Conservation (phyloP, 2,113 vertebrate genomes). For the Ibidorhyncha struthersii region DNA sequence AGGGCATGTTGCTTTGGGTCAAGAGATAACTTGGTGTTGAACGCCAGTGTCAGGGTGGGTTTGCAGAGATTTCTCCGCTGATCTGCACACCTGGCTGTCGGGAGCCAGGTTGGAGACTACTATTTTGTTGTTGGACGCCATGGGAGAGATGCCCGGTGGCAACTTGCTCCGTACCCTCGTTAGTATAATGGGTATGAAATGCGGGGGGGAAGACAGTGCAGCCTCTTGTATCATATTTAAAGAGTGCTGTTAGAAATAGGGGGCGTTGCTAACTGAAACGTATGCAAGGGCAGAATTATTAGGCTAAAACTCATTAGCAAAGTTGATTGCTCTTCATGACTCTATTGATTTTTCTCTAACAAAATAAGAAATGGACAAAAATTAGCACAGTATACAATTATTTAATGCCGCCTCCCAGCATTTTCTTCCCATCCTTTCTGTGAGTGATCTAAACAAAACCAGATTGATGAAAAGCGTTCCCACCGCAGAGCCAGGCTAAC, state of each 20-base stretch:
- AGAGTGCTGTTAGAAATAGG: neutral
- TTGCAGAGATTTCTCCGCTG: neutral
- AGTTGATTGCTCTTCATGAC: conserved; percentile 47
- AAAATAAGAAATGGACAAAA: neutral
- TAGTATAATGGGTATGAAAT: neutral
- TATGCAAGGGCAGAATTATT: neutral
- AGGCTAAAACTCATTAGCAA: conserved; percentile 59
- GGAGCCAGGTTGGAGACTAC: neutral
- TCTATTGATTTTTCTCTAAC: conserved; percentile 49
- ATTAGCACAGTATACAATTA: neutral
- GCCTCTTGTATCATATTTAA: neutral
- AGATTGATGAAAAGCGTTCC: neutral
- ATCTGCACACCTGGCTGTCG: rapidly evolving
- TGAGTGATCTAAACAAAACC: neutral
- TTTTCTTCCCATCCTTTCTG: conserved; percentile 18
- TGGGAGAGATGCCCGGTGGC: neutral
- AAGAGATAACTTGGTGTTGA: too few species aligned
- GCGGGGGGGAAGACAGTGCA: neutral
- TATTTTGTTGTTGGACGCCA: neutral
- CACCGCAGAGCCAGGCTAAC: neutral
- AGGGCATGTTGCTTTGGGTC: neutral
- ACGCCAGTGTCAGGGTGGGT: neutral
- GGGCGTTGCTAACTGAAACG: neutral
- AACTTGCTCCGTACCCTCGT: neutral
- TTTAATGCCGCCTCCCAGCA: conserved; percentile 4